These are phyloP conservation scores for Diorhabda carinulata DNA, from an alignment of 1,140 invertebrate genomes.

Conservation along the genomic window DNA sequence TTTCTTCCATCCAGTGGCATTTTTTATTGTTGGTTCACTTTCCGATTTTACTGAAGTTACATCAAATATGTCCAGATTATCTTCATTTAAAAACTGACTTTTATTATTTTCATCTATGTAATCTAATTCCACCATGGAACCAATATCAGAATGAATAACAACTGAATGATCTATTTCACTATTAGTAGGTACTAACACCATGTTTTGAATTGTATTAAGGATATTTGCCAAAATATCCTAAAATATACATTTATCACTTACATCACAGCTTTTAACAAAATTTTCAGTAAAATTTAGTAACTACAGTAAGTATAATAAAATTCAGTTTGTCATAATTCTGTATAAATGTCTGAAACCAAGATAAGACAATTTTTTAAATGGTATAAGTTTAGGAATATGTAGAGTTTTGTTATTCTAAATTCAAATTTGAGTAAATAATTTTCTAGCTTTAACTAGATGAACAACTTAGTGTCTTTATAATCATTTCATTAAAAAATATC, in stretches of 20 bases:
- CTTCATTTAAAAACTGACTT: conserved; percentile 7
- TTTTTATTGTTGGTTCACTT: conserved; percentile 1
- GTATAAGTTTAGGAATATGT: no score
- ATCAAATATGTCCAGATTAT: conserved; percentile 4
- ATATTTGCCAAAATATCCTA: conserved; percentile 8
- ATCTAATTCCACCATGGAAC: conserved; percentile 1
- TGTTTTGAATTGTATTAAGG: neutral
- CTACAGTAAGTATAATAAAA: no score
- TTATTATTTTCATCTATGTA: conserved; percentile 12
- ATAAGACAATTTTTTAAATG: no score
- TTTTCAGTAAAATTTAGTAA: no score
- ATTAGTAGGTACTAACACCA: neutral
- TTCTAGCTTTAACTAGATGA: no score
- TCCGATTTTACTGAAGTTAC: conserved; percentile 11
- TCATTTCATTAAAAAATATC: no score
- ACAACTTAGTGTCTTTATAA: no score
- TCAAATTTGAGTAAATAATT: no score
- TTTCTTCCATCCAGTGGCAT: conserved; percentile 1
- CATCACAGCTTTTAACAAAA: neutral
- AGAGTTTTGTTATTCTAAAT: no score
- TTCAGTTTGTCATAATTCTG: no score
- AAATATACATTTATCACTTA: neutral
- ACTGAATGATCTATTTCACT: neutral
- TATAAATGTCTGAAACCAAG: no score
- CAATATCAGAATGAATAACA: neutral